Evolutionary conservation across 2,888 invertebrate genomes (phyloP).

Genomic region (Dinocampus coccinellae): DNA sequence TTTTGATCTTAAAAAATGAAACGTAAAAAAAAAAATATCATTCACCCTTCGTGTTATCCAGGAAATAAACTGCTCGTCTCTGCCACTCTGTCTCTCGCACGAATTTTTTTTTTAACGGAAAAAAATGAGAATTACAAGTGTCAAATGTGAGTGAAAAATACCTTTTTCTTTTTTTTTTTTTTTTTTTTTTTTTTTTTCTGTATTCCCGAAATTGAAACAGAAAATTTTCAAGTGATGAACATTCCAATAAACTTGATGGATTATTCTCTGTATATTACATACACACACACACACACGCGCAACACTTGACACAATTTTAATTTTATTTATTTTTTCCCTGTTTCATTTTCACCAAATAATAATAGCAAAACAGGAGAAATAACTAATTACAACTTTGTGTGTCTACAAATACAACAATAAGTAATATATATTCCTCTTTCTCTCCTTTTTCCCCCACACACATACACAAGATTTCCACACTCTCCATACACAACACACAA

Average conservation of each 20-base stretch:
- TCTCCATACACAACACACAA: conserved; percentile 21
- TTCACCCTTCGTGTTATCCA: conserved; percentile 3
- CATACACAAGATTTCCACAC: conserved; percentile 32
- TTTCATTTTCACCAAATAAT: neutral
- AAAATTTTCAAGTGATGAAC: neutral
- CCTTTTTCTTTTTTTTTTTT: neutral
- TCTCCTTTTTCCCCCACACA: neutral
- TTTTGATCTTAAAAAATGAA: neutral
- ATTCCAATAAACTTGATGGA: neutral
- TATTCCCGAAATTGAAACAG: neutral
- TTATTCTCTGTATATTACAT: neutral
- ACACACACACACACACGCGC: too few relatives aligned
- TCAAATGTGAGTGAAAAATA: conserved; percentile 26
- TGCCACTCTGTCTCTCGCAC: conserved; percentile 1
- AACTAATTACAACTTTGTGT: neutral
- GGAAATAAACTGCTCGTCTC: too few relatives aligned
- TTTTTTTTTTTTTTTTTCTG: neutral
- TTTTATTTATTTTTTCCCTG: neutral
- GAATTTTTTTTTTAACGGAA: neutral
- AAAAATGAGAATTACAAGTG: conserved; percentile 17
- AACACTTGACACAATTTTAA: neutral
- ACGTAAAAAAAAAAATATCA: neutral
- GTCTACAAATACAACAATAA: too few relatives aligned
- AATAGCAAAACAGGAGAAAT: neutral
- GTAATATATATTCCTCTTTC: too few relatives aligned